phyloP scores from a whole-genome alignment of 2,113 vertebrate genomes.

The Scalopus aquaticus region DNA sequence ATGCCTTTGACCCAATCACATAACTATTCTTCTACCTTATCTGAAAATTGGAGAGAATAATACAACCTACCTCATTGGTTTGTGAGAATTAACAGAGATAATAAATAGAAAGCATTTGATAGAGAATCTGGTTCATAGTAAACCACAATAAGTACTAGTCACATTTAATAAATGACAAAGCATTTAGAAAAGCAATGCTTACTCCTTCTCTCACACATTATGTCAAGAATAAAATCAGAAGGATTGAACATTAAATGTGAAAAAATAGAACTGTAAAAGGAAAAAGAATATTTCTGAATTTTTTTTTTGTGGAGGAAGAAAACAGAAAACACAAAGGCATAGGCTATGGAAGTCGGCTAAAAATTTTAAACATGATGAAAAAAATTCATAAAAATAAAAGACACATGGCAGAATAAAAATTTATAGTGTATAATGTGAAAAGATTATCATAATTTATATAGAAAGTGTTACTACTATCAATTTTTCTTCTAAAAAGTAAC shows the following conservation, averaged over 20 bases:
- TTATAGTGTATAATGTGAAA: background rate
- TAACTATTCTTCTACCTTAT: background rate
- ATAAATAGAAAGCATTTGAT: background rate
- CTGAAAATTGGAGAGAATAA: background rate
- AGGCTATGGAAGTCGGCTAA: background rate
- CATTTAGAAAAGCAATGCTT: background rate
- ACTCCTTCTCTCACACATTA: background rate
- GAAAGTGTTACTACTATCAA: background rate
- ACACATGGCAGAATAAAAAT: background rate
- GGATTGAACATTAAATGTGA: background rate
- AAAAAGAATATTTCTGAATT: background rate
- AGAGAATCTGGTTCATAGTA: background rate
- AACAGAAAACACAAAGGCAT: background rate
- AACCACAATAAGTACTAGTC: background rate
- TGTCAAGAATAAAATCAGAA: background rate
- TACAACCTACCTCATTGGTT: background rate
- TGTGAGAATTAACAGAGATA: constrained; percentile 21
- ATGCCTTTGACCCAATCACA: background rate
- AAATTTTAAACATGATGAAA: background rate
- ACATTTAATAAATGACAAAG: background rate
- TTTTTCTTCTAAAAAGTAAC: constrained; percentile 1
- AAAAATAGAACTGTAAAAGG: background rate
- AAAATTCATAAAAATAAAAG: background rate
- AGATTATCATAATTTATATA: background rate
- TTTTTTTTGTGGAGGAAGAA: background rate